Evolutionary conservation across 2,888 invertebrate species (phyloP).

Genomic region (Diachrysia chrysitis): DNA sequence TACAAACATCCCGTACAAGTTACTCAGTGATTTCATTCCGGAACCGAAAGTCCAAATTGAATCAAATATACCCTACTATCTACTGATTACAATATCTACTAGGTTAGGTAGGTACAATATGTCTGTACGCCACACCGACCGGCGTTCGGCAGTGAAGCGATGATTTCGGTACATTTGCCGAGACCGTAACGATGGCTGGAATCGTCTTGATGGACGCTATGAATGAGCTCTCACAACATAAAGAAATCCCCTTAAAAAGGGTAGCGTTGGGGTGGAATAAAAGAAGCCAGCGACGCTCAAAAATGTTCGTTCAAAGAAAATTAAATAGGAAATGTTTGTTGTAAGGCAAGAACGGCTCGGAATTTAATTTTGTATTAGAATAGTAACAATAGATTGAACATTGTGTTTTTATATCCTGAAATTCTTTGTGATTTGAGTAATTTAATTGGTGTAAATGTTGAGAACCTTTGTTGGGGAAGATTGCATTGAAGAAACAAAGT

Average conservation of each 20-base stretch:
- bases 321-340: conserved; percentile 62
- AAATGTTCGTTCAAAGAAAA: conserved; percentile 64
- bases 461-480: conserved; percentile 43
- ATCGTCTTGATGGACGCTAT: conserved; percentile 91
- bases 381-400: conserved; percentile 42
- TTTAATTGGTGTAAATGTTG: conserved; percentile 39
- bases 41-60: conserved; percentile 74
- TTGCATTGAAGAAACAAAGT: conserved; percentile 24
- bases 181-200: conserved; percentile 91
- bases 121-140: conserved; percentile 74
- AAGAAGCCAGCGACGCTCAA: conserved; percentile 62
- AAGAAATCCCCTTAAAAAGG: conserved; percentile 90
- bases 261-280: conserved; percentile 85
- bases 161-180: conserved; percentile 90
- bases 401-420: conserved; percentile 25
- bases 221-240: conserved; percentile 90
- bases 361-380: conserved; percentile 55
- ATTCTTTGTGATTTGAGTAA: conserved; percentile 8
- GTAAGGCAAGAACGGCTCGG: conserved; percentile 45
- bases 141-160: conserved; percentile 84
- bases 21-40: conserved; percentile 60
- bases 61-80: conserved; percentile 72
- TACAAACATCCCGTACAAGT: conserved; percentile 57
- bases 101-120: conserved; percentile 83
- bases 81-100: conserved; percentile 75